These are phyloP conservation scores for Bos indicus DNA, from an alignment of 2,113 vertebrate genomes.

Conservation along the genomic window DNA sequence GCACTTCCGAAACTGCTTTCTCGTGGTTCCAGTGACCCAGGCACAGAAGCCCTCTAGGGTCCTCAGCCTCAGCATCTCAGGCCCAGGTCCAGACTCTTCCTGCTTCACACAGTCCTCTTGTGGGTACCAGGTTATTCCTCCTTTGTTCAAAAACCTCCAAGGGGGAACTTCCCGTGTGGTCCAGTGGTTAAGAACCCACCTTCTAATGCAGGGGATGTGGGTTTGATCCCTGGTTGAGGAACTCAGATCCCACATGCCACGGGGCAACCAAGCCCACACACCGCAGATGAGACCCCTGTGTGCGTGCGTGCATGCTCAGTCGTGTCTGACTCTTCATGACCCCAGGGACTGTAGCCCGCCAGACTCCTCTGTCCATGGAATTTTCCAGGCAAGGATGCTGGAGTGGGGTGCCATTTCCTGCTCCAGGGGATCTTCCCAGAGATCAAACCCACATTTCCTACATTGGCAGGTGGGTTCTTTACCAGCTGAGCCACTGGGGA, in stretches of 20 bases:
- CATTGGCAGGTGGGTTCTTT: background rate
- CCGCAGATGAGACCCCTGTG: background rate
- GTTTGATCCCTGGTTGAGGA: background rate
- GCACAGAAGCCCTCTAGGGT: background rate
- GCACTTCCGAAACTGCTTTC: background rate
- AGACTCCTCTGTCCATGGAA: background rate
- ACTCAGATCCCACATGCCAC: background rate
- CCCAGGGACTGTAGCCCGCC: background rate
- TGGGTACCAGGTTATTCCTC: background rate
- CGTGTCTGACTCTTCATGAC: background rate
- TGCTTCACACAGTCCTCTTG: background rate
- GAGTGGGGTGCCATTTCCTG: background rate
- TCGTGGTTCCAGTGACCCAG: background rate
- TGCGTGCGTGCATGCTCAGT: rapidly evolving
- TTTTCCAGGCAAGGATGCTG: background rate
- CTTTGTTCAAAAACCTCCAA: background rate
- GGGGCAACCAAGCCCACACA: background rate
- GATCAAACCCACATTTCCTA: background rate
- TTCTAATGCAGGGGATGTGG: background rate
- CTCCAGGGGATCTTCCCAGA: background rate
- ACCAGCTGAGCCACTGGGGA: background rate
- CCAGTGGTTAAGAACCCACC: background rate
- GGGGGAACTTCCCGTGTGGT: background rate
- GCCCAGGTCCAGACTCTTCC: background rate
- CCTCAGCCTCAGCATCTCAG: background rate